Base-by-base conservation (phyloP, 2,797 vertebrate genomes). In the Poeciliopsis infans region DNA sequence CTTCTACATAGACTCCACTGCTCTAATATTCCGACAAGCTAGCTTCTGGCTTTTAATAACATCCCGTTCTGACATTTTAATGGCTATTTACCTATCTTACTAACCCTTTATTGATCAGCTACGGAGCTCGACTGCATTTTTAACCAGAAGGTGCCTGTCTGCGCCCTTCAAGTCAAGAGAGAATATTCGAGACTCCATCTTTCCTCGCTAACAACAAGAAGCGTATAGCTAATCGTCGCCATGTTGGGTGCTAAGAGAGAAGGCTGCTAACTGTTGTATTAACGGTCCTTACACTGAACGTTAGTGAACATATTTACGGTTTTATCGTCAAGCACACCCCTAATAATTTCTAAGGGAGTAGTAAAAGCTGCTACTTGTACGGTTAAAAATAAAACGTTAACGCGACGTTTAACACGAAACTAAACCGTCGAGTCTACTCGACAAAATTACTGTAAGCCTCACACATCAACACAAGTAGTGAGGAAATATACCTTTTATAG, bases 171-270 rank as follows among this genome's bases (percentile, higher is more conserved):
- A 83, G 74, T 85, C 77, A 79, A 78, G 75, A 86, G 89, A 72
- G 87, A 90, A 87, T 91, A 89, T 87, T 87, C 84, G 88, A 89
- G 93, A 87, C 95, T 94, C 94, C 95, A 95, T 95, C 86, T 95
- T 95, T 94, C 92, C 89, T 92, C 89, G 78, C 84, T 88, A 82
- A 90, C 89, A 93, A 93, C 92, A 93, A 94, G 89, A 86, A 87
- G 84, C 85, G 10, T 46, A 79, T 82, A 76, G 84, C 77, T 78
- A 43, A 79, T 36, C 74, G 66, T 89, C 92, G 93, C 92, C 92
- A 94, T 94, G 86, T 94, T 95, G 90, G 70, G 7, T 28, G 75
- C 81, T 86, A 84, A 69, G 8, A n/a, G 68, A 66, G 61, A 41
- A 61, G 80, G 72, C 28, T 7, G 83, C 75, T 83, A 85, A 71